Base-by-base conservation (phyloP, 1,140 invertebrate genomes). In the Camponotus pennsylvanicus region DNA sequence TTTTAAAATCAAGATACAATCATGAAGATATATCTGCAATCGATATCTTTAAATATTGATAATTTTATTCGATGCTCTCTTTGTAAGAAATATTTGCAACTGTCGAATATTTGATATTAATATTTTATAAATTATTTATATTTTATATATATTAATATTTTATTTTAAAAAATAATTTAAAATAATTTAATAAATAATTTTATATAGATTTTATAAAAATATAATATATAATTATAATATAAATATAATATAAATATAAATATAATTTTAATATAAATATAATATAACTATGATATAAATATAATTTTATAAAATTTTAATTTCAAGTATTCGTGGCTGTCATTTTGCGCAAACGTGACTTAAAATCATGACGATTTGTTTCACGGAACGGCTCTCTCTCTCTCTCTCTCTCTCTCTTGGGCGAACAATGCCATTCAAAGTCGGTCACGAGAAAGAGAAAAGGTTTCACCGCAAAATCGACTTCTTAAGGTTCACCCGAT, bases 371-470 rank as follows among this genome's bases (percentile, higher is more conserved):
- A 42, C 42, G 63, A 32, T 11, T 73, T 73, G 59, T 64, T 77
- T 27, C 18, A 21, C 6, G 59, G 27, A 49, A 34, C 27, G 18
- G 5, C 6, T 59, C 52, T 63, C 57, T 71, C 27, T 52, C 18
- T 45, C 13, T 70, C 42, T n/a, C n/a, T n/a, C n/a, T n/a, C 21
- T 37, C 52, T 15, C 15, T 11, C 52, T n/a, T 7, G 6, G 61
- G 7, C 42, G 61, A 37, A 79, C 61, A 79, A 79, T 79, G 45
- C 40, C 13, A 42, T 27, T 42, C 32, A 32, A 78, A 78, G 76
- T 79, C 76, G 76, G 76, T 67, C 76, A 67, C 32, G 61, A 67
- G 42, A 79, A 66, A 66, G 76, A 66, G 76, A 78, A 66, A 78
- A 67, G 76, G 61, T 15, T 67, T 32, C 32, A 18, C 73, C 75